Evolutionary conservation across 2,113 vertebrate genomes (phyloP), one percentile per base, ranked within the genome.

Genomic region (Poecilia latipinna): DNA sequence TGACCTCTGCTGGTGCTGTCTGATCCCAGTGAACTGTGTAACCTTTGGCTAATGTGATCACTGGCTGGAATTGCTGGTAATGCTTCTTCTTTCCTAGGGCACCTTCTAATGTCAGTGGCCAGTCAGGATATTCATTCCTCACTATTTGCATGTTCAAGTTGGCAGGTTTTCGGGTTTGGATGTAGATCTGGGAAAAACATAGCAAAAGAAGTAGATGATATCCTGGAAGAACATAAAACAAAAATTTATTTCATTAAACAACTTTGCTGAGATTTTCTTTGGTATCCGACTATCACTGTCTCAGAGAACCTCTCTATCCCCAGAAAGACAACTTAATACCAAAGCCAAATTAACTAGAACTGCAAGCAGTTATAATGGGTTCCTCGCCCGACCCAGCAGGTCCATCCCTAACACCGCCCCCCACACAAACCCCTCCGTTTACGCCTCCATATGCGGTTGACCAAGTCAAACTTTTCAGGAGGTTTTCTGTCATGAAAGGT

Each of bases 51-150:
- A 99, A 92, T 0, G 95, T 96, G 87, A 99, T 63, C 28, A 99
- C 98, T 0, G 98, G 98, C 90, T 99, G 98, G 88, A 98, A 99
- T 86, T 99, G 98, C 93, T 99, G 98, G 91, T 98, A 98, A 90
- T 98, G 97, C 65, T 95, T 95, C 83, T 90, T 96, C 90, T 97
- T 96, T 31, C 96, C 95, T 72, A 99, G 93, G 12, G 98, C 97
- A 0, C 98, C 98, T 86, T 96, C 96, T 80, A 99, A 91, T 63
- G 82, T 82, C 67, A 99, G 92, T 0, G 97, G 97, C 24, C 91
- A 94, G 26, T 92, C 93, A 0, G 97, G 95, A 72, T 95, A 97
- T 86, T 99, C 98, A 0, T 97, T 95, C 91, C 94, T 97, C 83
- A 97, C 94, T 60, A 99, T 97, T 87, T 93, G 96, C 96, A 99